A percentile compares a stretch with the other conserved stretches of the same genome.
Evolutionary conservation across 2,113 vertebrate genomes (phyloP).

Genomic region (Eptesicus fuscus): DNA sequence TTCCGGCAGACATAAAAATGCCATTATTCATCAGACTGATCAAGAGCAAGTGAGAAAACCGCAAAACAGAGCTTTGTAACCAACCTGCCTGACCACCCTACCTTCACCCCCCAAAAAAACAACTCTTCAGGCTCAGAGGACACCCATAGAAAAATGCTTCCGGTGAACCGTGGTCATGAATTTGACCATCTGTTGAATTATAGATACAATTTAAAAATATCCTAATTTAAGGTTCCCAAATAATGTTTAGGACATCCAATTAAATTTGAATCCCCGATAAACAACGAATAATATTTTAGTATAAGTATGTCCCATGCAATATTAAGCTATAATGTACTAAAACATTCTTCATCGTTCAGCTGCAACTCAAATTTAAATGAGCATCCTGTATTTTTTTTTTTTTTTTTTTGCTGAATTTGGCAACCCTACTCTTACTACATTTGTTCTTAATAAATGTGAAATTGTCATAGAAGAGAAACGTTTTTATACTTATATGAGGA

Average conservation of each 20-base stretch:
- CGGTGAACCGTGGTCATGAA: slow-evolving; percentile 29
- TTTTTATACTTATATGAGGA: slow-evolving; percentile 33
- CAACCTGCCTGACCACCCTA: accelerated
- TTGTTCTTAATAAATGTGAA: slow-evolving; percentile 50
- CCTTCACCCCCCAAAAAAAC: background rate
- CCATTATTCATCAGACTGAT: slow-evolving; percentile 64
- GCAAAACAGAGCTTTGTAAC: slow-evolving; percentile 60
- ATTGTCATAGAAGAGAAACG: background rate
- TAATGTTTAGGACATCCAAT: background rate
- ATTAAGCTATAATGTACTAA: background rate
- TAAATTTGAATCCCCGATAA: slow-evolving; percentile 27
- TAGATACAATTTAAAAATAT: slow-evolving; percentile 1
- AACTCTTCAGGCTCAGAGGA: slow-evolving; percentile 52
- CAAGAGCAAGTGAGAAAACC: slow-evolving; percentile 45
- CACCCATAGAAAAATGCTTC: slow-evolving; percentile 56
- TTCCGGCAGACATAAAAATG: slow-evolving; percentile 44
- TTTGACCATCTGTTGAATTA: slow-evolving; percentile 64
- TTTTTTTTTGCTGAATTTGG: background rate
- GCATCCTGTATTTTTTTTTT: background rate
- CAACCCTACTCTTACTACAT: background rate
- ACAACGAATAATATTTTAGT: background rate
- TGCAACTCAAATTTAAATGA: slow-evolving; percentile 25
- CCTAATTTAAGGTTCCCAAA: background rate
- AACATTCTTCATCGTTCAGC: background rate
- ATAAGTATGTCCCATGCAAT: background rate